Base-by-base conservation (phyloP, 2,113 vertebrate species). In the Pseudonaja textilis region DNA sequence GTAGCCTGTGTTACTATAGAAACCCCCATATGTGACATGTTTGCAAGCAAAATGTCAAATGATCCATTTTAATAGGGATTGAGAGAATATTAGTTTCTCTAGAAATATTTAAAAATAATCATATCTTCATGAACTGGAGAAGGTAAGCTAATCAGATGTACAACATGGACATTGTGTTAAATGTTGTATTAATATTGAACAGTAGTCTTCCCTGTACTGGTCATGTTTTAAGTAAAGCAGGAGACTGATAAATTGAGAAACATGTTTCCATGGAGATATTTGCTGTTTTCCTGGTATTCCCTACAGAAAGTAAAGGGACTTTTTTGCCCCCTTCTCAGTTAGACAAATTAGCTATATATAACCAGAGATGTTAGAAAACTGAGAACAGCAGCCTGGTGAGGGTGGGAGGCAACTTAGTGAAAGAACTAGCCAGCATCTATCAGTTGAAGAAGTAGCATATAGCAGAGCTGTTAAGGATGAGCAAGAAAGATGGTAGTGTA, bases 201-300 rank as follows among this genome's bases (percentile, higher is more conserved):
- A 16, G 93, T 92, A 90, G 95, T 94, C 95, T 93, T 93, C 29
- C 0, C 96, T 94, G 94, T 92, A 94, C 93, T 95, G 97, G 97
- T 98, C 97, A 97, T 97, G 96, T 95, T 94, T 97, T 97, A 97
- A 95, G 95, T 96, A 95, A 97, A 96, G 96, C 96, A 11, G 96
- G 96, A 96, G 96, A 94, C 97, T 96, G 96, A 96, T 96, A 96
- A 97, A 97, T 96, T 91, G 97, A 97, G 97, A 98, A 93, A 94
- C 96, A 95, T 25, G 98, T 99, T 99, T 96, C 98, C 98, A 98
- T 98, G 98, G 98, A 97, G 98, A 99, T 97, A 96, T 95, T 96
- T 93, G 94, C 98, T 98, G 98, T 97, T 97, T 97, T 97, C 96
- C 98, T 98, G 97, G 97, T 98, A 97, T 98, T 98, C 98, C 98